phyloP scores from a whole-genome alignment of 2,113 vertebrate species.

The Stigmatopora argus region DNA sequence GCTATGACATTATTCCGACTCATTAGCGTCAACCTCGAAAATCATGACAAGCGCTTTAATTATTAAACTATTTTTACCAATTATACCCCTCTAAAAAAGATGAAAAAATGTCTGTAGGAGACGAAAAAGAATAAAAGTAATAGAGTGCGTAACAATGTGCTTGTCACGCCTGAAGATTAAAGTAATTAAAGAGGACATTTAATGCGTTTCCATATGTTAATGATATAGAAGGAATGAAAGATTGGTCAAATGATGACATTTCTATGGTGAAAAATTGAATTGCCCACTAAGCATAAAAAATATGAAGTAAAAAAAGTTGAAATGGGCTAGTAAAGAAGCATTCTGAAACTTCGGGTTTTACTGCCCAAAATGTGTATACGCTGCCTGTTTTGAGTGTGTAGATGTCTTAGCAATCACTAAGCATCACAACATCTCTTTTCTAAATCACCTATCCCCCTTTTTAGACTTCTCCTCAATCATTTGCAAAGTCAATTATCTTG shows the following conservation, averaged over 20 bases:
- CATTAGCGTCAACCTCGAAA: slow-evolving; percentile 48
- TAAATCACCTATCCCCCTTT: too few relatives aligned
- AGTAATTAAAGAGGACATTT: slow-evolving; percentile 1
- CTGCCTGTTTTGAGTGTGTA: too few relatives aligned
- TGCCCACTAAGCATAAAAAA: slow-evolving; percentile 36
- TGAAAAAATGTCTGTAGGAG: slow-evolving; percentile 11
- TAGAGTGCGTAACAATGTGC: background rate
- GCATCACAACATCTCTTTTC: too few relatives aligned
- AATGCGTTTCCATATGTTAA: background rate
- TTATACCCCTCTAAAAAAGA: slow-evolving; percentile 12
- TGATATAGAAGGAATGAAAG: background rate
- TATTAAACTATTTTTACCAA: slow-evolving; percentile 48
- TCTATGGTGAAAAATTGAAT: background rate
- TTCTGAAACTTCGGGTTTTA: too few relatives aligned
- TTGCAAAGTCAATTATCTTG: too few relatives aligned
- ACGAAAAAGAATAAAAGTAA: slow-evolving; percentile 1
- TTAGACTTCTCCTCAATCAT: too few relatives aligned
- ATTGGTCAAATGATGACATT: background rate
- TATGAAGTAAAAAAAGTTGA: background rate
- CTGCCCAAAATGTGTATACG: too few relatives aligned
- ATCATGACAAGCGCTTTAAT: slow-evolving; percentile 35
- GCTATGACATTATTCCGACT: slow-evolving; percentile 48
- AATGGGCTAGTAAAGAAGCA: too few relatives aligned
- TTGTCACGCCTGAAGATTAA: background rate
- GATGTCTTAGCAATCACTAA: too few relatives aligned